Evolutionary conservation across 2,888 invertebrate genomes (phyloP).

Genomic region (Polydrusus pterygomalis): DNA sequence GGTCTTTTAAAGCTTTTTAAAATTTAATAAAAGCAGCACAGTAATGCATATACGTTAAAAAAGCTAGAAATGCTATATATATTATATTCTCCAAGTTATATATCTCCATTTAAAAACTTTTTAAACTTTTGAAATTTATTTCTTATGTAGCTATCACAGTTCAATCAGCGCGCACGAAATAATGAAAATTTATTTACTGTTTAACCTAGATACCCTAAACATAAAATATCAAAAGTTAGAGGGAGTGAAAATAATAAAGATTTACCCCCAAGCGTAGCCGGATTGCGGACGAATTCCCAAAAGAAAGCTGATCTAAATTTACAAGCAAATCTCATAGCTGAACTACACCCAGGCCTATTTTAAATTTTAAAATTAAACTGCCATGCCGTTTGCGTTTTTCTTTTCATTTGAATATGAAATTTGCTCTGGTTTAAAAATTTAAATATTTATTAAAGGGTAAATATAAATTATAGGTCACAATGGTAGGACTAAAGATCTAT

Average conservation of each 20-base stretch:
- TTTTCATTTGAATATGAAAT: constrained; percentile 6
- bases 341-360: constrained; percentile 57
- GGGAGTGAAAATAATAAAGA: constrained; percentile 66
- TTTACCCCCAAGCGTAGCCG: constrained; percentile 62
- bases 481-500: too few relatives aligned
- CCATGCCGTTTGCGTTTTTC: constrained; percentile 46
- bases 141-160: neutral
- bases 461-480: neutral
- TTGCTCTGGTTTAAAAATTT: constrained; percentile 3
- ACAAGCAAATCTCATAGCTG: constrained; percentile 60
- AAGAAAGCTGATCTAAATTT: constrained; percentile 65
- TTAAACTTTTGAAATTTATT: constrained; percentile 3
- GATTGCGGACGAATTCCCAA: constrained; percentile 61
- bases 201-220: constrained; percentile 35
- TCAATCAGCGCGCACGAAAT: constrained; percentile 13
- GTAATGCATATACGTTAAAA: neutral
- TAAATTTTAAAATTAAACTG: constrained; percentile 63
- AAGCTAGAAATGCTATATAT: neutral
- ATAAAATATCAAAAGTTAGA: constrained; percentile 61
- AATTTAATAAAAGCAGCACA: neutral
- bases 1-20: too few relatives aligned
- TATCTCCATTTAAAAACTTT: constrained; percentile 3
- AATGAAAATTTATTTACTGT: constrained; percentile 42
- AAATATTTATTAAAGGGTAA: constrained; percentile 5
- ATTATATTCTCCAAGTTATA: neutral